These are phyloP conservation scores for Xenus cinereus DNA, from an alignment of 2,113 vertebrate species.

Conservation along the genomic window DNA sequence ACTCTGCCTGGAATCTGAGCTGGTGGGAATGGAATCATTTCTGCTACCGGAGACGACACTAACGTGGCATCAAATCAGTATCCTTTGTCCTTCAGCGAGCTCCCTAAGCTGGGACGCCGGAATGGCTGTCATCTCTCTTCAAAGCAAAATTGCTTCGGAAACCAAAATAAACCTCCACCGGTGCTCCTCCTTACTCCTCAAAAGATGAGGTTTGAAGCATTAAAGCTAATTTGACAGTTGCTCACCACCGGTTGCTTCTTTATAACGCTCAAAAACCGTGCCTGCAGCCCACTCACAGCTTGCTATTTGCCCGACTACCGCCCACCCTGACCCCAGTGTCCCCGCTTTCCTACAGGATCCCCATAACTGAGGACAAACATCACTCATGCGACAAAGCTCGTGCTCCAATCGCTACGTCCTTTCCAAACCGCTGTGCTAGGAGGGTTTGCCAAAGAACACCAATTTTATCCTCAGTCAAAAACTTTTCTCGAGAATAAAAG, in stretches of 20 bases:
- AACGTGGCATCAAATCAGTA: not conserved
- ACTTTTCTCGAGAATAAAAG: not conserved
- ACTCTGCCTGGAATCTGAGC: not conserved
- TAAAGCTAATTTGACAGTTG: not conserved
- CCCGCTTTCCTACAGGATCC: not conserved
- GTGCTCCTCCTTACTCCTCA: not conserved
- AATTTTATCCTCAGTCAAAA: not conserved
- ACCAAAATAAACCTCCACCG: not conserved
- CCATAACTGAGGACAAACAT: not conserved
- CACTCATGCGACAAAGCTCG: not conserved
- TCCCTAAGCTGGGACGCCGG: not conserved
- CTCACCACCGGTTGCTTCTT: not conserved
- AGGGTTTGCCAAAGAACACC: not conserved
- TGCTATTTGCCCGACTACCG: too few relatives aligned
- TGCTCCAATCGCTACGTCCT: accelerated
- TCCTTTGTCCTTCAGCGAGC: not conserved
- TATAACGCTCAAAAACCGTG: accelerated
- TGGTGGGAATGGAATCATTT: not conserved
- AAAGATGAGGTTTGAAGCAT: not conserved
- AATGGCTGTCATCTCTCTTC: not conserved
- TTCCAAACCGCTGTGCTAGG: accelerated
- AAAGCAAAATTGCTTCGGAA: not conserved
- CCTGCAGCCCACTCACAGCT: not conserved
- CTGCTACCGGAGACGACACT: not conserved
- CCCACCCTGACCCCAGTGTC: not conserved